These are phyloP conservation scores for Mystacornis crossleyi DNA, from an alignment of 2,113 vertebrate species.

Conservation along the genomic window DNA sequence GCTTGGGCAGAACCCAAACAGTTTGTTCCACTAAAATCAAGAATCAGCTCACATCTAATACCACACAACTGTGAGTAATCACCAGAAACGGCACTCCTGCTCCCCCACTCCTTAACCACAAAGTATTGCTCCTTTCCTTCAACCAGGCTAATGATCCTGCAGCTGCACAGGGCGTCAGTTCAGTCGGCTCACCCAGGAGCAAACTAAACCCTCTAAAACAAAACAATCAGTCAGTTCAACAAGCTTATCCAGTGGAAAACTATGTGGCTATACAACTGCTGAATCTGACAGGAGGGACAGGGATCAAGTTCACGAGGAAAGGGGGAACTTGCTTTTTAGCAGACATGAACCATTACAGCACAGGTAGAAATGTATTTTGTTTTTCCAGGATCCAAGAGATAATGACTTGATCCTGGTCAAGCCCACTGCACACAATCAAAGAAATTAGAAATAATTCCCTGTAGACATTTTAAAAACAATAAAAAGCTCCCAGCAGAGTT, in stretches of 20 bases:
- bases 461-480: neutral
- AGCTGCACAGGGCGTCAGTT: neutral
- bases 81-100: neutral
- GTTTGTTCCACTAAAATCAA: neutral
- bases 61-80: neutral
- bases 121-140: neutral
- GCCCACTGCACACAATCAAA: rapidly evolving
- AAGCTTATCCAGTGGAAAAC: neutral
- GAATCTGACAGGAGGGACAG: neutral
- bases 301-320: neutral
- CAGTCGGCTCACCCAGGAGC: neutral
- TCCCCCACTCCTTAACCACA: neutral
- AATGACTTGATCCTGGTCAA: neutral
- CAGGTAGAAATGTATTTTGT: neutral
- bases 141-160: neutral
- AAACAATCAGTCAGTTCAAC: neutral
- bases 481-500: neutral
- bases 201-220: neutral
- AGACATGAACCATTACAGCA: neutral
- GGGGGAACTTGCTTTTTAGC: neutral
- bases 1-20: neutral
- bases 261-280: neutral
- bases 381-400: neutral
- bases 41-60: neutral
- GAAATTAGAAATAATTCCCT: neutral